Percentiles rank a stretch among this genome's conserved stretches.
These are phyloP conservation scores for Orcinus orca DNA, from an alignment of 2,113 vertebrate species.

Conservation along the genomic window DNA sequence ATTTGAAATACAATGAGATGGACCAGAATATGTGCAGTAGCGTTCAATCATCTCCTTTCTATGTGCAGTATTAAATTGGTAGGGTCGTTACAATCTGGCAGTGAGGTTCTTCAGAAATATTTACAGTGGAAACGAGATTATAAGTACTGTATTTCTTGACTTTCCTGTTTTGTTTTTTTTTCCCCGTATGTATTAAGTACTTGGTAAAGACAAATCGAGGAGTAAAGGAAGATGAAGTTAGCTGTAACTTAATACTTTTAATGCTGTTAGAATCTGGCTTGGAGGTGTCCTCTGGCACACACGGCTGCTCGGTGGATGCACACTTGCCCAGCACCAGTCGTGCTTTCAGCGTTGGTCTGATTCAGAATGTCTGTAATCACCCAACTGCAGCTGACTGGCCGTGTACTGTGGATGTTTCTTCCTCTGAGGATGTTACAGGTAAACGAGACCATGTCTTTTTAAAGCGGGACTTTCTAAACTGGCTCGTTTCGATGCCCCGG, in stretches of 20 bases:
- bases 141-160: not conserved
- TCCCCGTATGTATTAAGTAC: not conserved
- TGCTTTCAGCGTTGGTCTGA: not conserved
- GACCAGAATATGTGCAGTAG: not conserved
- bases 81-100: not conserved
- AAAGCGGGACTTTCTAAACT: not conserved
- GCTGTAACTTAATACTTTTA: not conserved
- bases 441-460: not conserved
- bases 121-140: not conserved
- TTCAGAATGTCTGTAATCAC: not conserved
- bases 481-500: not conserved
- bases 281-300: not conserved
- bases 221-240: not conserved
- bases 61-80: not conserved
- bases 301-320: rapidly evolving
- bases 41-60: not conserved
- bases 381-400: not conserved
- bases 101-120: not conserved
- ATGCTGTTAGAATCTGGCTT: not conserved
- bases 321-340: not conserved
- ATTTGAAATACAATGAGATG: not conserved
- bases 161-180: not conserved
- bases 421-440: not conserved
- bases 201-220: not conserved
- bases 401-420: not conserved